A percentile compares a stretch with the other conserved stretches of the same genome.
Conservation (phyloP, 2,113 vertebrate genomes). For the Tenebrosternarchus preto region DNA sequence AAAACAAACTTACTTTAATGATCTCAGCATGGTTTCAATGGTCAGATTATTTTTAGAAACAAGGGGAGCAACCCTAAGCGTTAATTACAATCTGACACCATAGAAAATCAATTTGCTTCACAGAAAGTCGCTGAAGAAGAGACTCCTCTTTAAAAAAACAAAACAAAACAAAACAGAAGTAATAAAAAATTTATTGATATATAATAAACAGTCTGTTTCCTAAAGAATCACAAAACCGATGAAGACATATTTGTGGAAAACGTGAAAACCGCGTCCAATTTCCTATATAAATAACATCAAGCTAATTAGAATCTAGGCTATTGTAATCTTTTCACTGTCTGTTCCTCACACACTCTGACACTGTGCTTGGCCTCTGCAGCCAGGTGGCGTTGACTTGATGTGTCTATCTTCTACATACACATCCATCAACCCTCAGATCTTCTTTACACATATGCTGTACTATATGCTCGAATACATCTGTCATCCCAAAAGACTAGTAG, state of each 20-base stretch:
- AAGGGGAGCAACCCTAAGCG: conserved; percentile 1
- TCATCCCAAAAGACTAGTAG: neutral
- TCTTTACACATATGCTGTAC: neutral
- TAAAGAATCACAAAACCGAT: neutral
- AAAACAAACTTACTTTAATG: conserved; percentile 41
- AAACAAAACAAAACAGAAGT: conserved; percentile 1
- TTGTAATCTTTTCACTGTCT: conserved; percentile 2
- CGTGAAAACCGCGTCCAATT: too few relatives aligned
- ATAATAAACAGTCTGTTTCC: neutral
- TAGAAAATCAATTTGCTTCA: conserved; percentile 3
- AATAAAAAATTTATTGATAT: neutral
- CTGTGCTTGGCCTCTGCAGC: neutral
- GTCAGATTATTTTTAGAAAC: conserved; percentile 37
- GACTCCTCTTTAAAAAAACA: neutral
- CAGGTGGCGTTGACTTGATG: neutral
- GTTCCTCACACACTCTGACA: neutral
- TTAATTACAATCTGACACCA: conserved; percentile 7
- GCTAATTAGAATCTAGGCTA: neutral
- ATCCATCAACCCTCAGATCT: neutral
- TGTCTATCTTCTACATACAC: neutral
- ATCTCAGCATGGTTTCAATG: conserved; percentile 19
- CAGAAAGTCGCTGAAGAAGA: neutral
- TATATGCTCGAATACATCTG: neutral
- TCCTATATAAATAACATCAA: neutral
- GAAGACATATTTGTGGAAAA: neutral